Percentiles rank a stretch among this genome's conserved stretches.
phyloP scores from a whole-genome alignment of 2,888 invertebrate genomes.

The Drosophila parthenogenetica region DNA sequence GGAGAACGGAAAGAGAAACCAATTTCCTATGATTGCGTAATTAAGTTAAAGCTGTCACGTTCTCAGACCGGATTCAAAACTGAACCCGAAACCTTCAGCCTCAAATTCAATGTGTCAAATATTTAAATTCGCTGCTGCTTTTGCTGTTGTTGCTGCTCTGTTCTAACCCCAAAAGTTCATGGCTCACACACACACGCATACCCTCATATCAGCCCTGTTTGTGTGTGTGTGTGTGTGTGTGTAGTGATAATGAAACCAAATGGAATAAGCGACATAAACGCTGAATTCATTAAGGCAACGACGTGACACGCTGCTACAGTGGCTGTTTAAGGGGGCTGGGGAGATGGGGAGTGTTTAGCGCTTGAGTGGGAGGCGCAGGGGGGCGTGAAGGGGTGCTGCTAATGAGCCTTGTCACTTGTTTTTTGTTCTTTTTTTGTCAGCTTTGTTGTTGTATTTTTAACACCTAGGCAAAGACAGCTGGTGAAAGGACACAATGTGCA shows the following conservation, averaged over 20 bases:
- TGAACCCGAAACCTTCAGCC: slow-evolving; percentile 32
- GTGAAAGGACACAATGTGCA: slow-evolving; percentile 38
- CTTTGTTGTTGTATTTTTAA: slow-evolving; percentile 65
- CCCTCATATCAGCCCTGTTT: slow-evolving; percentile 19
- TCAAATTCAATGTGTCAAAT: slow-evolving; percentile 65
- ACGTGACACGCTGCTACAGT: slow-evolving; percentile 58
- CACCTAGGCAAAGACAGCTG: slow-evolving; percentile 64
- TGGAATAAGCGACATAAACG: slow-evolving; percentile 82
- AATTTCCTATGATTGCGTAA: slow-evolving; percentile 78
- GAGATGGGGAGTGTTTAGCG: not conserved
- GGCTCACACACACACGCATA: slow-evolving; percentile 36
- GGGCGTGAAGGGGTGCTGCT: slow-evolving; percentile 30
- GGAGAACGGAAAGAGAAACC: slow-evolving; percentile 39
- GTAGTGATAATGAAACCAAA: slow-evolving; percentile 77
- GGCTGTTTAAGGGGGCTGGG: not conserved
- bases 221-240: slow-evolving; percentile 27
- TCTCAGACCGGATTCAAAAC: slow-evolving; percentile 25
- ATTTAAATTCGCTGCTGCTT: slow-evolving; percentile 55
- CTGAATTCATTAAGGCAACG: slow-evolving; percentile 80
- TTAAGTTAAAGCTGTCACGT: slow-evolving; percentile 74
- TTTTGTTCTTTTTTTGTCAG: slow-evolving; percentile 36
- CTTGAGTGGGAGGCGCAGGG: slow-evolving; percentile 1
- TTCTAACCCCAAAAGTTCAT: slow-evolving; percentile 57
- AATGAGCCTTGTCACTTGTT: slow-evolving; percentile 65
- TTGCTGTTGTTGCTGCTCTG: not conserved